phyloP scores from a whole-genome alignment of 2,888 invertebrate genomes.

The Crematogaster levior region DNA sequence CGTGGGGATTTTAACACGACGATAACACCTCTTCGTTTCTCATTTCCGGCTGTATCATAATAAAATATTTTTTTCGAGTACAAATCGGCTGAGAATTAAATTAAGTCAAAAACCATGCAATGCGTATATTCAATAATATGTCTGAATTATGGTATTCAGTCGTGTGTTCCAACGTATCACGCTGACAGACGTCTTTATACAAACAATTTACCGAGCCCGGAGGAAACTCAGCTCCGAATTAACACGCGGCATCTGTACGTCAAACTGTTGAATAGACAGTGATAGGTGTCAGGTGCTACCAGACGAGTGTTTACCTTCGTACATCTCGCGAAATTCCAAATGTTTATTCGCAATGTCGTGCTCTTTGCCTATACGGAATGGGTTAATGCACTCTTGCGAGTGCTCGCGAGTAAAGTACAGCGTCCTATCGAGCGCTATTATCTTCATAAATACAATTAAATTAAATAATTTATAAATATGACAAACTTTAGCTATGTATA shows the following conservation, averaged over 20 bases:
- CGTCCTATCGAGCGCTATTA: not conserved
- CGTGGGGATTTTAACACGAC: not conserved
- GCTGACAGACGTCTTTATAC: slow-evolving; percentile 44
- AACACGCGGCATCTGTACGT: slow-evolving; percentile 48
- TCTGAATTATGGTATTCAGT: slow-evolving; percentile 39
- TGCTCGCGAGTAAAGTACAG: not conserved
- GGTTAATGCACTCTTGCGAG: slow-evolving; percentile 30
- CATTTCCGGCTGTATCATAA: not conserved
- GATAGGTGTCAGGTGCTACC: slow-evolving; percentile 51
- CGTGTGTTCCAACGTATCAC: slow-evolving; percentile 1
- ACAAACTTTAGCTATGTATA: not conserved
- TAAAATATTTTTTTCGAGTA: not conserved
- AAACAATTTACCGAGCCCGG: slow-evolving; percentile 36
- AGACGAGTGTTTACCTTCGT: slow-evolving; percentile 42
- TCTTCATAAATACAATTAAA: not conserved
- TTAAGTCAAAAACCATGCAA: not conserved
- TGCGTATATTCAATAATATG: slow-evolving; percentile 14
- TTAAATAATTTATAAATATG: not conserved
- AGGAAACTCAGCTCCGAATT: slow-evolving; percentile 48
- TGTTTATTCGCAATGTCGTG: slow-evolving; percentile 35
- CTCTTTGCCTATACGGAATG: slow-evolving; percentile 43
- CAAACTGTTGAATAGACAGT: slow-evolving; percentile 54
- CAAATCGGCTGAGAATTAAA: not conserved
- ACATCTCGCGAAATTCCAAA: slow-evolving; percentile 48
- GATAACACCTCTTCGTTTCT: not conserved